These are phyloP conservation scores for Neotoma lepida DNA, from an alignment of 2,113 vertebrate genomes.

Conservation along the genomic window DNA sequence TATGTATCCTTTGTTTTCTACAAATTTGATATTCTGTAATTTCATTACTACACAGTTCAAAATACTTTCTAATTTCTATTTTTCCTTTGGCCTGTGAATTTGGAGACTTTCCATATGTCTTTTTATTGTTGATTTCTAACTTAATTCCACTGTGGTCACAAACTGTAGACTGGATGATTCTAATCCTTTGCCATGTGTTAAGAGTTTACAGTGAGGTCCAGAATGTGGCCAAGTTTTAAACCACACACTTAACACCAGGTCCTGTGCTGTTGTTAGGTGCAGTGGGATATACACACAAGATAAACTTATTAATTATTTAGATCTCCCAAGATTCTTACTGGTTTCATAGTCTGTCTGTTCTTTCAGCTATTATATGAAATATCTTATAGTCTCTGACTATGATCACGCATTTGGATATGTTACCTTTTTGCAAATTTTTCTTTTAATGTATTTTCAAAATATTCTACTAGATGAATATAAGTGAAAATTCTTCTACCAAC, in stretches of 20 bases:
- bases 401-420: background rate
- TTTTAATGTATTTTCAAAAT: background rate
- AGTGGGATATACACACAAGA: background rate
- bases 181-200: background rate
- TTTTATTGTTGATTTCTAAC: background rate
- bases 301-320: background rate
- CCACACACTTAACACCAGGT: background rate
- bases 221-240: background rate
- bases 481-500: background rate
- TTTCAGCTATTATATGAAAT: background rate
- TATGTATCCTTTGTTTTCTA: background rate
- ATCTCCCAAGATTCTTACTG: background rate
- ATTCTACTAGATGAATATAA: background rate
- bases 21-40: background rate
- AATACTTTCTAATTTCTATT: background rate
- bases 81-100: background rate
- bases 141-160: background rate
- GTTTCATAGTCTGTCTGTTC: background rate
- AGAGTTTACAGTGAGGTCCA: background rate
- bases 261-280: background rate
- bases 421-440: background rate
- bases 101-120: background rate
- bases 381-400: background rate
- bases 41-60: background rate
- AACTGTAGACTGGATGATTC: background rate